phyloP scores from a whole-genome alignment of 1,140 invertebrate species.

The Hylaeus anthracinus region DNA sequence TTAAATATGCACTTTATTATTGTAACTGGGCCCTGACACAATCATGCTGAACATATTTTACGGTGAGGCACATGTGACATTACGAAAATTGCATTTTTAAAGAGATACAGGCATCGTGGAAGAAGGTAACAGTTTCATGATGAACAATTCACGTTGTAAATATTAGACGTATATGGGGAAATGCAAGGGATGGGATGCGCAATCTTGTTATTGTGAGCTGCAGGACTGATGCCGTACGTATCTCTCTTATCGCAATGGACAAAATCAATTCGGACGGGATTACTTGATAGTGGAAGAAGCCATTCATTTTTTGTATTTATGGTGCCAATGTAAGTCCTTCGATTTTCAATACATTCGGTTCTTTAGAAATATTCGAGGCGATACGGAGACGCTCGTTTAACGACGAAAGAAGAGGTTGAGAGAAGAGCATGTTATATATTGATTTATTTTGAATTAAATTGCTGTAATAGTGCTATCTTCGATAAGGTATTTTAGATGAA shows the following conservation, averaged over 20 bases:
- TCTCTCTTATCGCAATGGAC: slow-evolving; percentile 5
- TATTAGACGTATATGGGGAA: slow-evolving; percentile 5
- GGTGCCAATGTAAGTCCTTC: not conserved
- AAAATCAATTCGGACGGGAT: not conserved
- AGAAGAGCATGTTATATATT: not conserved
- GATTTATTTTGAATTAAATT: not conserved
- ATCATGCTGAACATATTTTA: not conserved
- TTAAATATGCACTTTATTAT: not conserved
- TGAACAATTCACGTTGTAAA: not conserved
- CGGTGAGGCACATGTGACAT: not conserved
- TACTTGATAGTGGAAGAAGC: not conserved
- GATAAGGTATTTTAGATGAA: slow-evolving; percentile 28
- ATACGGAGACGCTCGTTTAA: not conserved
- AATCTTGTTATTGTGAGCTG: slow-evolving; percentile 47
- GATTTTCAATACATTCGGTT: slow-evolving; percentile 1
- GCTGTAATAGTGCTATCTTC: not conserved
- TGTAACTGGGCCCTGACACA: not conserved
- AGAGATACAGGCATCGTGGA: not conserved
- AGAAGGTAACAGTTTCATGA: slow-evolving; percentile 20
- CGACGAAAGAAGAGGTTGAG: not conserved
- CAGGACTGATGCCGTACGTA: slow-evolving; percentile 28
- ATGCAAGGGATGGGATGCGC: not conserved
- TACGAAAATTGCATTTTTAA: slow-evolving; percentile 10
- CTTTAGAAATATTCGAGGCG: not conserved
- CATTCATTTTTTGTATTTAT: not conserved